Percentiles rank a stretch among this genome's conserved stretches.
Conservation (phyloP, 2,797 vertebrate species). For the Phrynocephalus guinanensis region DNA sequence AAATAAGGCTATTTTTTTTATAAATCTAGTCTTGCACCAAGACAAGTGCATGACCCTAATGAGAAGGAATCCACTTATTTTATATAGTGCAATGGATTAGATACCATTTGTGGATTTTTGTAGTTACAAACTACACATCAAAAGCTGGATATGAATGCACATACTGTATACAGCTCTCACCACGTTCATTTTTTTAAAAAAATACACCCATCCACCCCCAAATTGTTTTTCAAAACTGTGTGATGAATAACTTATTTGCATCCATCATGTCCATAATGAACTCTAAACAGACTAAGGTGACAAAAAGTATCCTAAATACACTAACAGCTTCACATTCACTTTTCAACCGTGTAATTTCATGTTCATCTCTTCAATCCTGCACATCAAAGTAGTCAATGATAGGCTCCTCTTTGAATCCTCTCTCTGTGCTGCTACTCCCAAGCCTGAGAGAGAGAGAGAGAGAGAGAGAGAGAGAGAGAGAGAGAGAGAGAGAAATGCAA, state of each 20-base stretch:
- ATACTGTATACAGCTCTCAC: neutral
- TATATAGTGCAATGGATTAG: neutral
- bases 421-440: slow-evolving; percentile 82
- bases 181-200: neutral
- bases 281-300: neutral
- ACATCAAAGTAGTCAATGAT: slow-evolving; percentile 98
- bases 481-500: no score
- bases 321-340: slow-evolving; percentile 4
- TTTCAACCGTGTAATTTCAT: slow-evolving; percentile 12
- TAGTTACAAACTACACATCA: neutral
- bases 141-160: neutral
- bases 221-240: neutral
- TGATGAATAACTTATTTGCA: neutral
- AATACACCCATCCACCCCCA: neutral
- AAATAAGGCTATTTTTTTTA: neutral
- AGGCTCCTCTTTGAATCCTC: slow-evolving; percentile 88
- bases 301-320: slow-evolving; percentile 21
- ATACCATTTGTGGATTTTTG: neutral
- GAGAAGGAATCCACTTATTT: neutral
- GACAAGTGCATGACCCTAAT: neutral
- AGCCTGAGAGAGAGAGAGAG: slow-evolving; percentile 72
- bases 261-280: slow-evolving; percentile 10
- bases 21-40: neutral
- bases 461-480: neutral
- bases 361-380: slow-evolving; percentile 85